A percentile compares a stretch with the other conserved stretches of the same genome.
phyloP scores from a whole-genome alignment of 2,113 vertebrate species.

The Myodes glareolus region DNA sequence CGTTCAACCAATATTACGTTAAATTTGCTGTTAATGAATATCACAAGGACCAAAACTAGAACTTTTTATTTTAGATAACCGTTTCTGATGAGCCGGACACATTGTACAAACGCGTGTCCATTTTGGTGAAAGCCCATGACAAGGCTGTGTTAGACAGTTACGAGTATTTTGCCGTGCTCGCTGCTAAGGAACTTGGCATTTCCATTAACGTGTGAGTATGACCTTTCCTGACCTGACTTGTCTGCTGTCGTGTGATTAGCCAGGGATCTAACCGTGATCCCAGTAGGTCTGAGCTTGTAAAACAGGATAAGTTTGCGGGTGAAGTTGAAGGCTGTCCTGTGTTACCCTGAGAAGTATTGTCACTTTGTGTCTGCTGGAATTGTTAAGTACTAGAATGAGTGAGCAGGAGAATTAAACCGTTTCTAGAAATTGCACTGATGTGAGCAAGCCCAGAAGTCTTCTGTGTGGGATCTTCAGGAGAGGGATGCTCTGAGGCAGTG shows the following conservation, averaged over 20 bases:
- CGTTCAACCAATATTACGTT: neutral
- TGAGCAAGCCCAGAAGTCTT: neutral
- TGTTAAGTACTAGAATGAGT: neutral
- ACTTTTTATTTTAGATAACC: constrained; percentile 87
- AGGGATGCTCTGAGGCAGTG: neutral
- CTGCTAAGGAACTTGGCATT: constrained; percentile 94
- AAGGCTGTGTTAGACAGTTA: constrained; percentile 96
- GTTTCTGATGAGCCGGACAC: constrained; percentile 92
- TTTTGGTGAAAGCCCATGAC: constrained; percentile 96
- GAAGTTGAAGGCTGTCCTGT: neutral
- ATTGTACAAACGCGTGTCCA: constrained; percentile 91
- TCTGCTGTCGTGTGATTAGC: neutral
- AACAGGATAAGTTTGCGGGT: neutral
- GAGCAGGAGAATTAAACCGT: neutral
- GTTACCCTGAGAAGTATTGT: neutral
- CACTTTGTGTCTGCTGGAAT: neutral
- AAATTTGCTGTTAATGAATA: constrained; percentile 24
- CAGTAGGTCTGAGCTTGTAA: neutral
- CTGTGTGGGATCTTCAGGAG: neutral
- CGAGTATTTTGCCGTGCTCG: constrained; percentile 93
- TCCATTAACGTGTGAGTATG: constrained; percentile 92
- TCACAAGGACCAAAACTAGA: constrained; percentile 8
- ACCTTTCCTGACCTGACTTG: neutral
- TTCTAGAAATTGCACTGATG: neutral
- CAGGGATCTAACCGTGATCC: neutral